These are phyloP conservation scores for Columba janthina DNA, from an alignment of 2,113 vertebrate species.

Conservation along the genomic window DNA sequence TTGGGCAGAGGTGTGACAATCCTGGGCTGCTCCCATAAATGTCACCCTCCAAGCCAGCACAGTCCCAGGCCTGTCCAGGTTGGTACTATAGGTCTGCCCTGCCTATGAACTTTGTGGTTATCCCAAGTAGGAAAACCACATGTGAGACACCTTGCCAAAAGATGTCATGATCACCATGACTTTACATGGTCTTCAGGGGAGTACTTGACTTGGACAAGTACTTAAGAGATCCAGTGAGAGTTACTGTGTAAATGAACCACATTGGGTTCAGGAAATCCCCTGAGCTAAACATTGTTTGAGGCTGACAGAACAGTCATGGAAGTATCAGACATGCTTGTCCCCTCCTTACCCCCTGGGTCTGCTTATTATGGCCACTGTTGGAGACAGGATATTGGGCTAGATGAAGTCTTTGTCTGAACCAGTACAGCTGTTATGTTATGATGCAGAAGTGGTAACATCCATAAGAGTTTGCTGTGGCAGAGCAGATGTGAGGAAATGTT, in stretches of 20 bases:
- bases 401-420: slow-evolving; percentile 7
- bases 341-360: neutral
- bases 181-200: neutral
- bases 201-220: neutral
- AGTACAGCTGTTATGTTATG: slow-evolving; percentile 14
- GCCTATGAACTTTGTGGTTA: neutral
- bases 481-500: slow-evolving; percentile 48
- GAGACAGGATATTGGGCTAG: slow-evolving; percentile 23
- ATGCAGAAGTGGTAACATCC: neutral
- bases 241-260: neutral
- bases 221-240: neutral
- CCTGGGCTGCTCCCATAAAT: neutral
- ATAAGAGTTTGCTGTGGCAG: slow-evolving; percentile 8
- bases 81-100: neutral
- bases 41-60: rapidly evolving
- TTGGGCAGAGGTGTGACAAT: neutral
- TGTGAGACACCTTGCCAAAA: neutral
- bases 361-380: neutral
- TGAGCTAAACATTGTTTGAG: neutral
- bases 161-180: neutral
- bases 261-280: neutral
- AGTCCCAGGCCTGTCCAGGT: neutral
- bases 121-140: neutral
- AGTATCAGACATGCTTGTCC: neutral
- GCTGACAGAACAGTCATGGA: neutral